Conservation (phyloP, 2,797 vertebrate genomes). For the Sparus aurata region DNA sequence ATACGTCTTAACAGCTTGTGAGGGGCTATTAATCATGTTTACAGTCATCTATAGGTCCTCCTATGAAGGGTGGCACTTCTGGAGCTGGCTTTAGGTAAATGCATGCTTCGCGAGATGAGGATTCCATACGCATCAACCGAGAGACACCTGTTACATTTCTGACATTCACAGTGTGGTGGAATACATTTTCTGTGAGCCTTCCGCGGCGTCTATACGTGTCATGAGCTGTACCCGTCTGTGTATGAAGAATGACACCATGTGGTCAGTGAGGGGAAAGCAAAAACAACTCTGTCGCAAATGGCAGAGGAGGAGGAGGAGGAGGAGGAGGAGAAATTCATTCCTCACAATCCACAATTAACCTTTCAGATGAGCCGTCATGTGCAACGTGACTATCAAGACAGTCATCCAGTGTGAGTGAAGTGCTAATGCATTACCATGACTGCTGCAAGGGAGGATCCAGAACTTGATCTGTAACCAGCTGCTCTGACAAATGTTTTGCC, state of each 20-base stretch:
- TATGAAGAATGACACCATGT: slow-evolving; percentile 74
- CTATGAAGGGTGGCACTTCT: not conserved
- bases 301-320: not conserved
- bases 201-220: slow-evolving; percentile 12
- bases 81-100: slow-evolving; percentile 13
- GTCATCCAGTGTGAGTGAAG: slow-evolving; percentile 14
- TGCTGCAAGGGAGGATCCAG: slow-evolving; percentile 31
- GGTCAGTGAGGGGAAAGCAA: slow-evolving; percentile 60
- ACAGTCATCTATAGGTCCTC: slow-evolving; percentile 7
- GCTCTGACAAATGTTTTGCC: slow-evolving; percentile 6
- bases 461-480: slow-evolving; percentile 22
- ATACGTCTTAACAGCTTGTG: slow-evolving; percentile 15
- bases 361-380: not conserved
- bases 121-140: slow-evolving; percentile 30
- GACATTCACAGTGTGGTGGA: slow-evolving; percentile 32
- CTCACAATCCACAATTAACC: not conserved
- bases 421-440: slow-evolving; percentile 33
- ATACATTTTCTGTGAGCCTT: not conserved
- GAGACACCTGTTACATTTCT: slow-evolving; percentile 41
- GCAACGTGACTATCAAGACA: not conserved
- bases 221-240: slow-evolving; percentile 23
- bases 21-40: slow-evolving; percentile 34
- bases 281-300: slow-evolving; percentile 19
- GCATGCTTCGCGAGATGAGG: not conserved
- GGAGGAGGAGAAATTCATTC: not conserved